Evolutionary conservation across 2,797 vertebrate species (phyloP).

Genomic region (Phrynocephalus guinanensis): DNA sequence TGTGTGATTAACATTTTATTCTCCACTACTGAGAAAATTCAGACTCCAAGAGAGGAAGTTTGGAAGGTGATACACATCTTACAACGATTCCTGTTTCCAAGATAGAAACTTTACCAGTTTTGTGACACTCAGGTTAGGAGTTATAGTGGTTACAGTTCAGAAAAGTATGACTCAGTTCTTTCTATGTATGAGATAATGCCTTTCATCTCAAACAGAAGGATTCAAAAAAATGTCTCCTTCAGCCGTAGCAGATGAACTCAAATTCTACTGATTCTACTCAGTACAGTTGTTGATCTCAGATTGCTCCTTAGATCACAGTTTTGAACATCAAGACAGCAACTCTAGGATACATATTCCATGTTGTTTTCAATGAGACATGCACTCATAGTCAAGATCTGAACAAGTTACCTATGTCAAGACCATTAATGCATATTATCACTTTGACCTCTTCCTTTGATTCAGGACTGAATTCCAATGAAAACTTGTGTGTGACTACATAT

Average conservation of each 20-base stretch:
- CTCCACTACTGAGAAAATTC: neutral
- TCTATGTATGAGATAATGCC: neutral
- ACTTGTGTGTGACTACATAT: neutral
- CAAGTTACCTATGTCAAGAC: neutral
- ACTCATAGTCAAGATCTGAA: neutral
- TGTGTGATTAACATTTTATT: neutral
- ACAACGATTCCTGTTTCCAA: neutral
- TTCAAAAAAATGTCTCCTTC: neutral
- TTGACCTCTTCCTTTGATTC: neutral
- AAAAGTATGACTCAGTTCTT: neutral
- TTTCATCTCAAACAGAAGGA: neutral
- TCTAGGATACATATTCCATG: neutral
- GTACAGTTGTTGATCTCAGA: neutral
- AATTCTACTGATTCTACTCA: constrained; percentile 3
- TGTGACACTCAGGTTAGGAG: neutral
- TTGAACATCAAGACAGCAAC: neutral
- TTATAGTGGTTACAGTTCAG: neutral
- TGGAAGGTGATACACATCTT: neutral
- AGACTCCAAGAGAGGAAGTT: neutral
- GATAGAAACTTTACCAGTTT: neutral
- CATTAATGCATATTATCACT: neutral
- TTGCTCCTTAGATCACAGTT: neutral
- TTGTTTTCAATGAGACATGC: neutral
- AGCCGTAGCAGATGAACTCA: neutral
- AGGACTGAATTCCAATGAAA: neutral